Evolutionary conservation across 2,113 vertebrate species (phyloP), one percentile per base, ranked within the genome.

Genomic region (Dolichotis patagonum): DNA sequence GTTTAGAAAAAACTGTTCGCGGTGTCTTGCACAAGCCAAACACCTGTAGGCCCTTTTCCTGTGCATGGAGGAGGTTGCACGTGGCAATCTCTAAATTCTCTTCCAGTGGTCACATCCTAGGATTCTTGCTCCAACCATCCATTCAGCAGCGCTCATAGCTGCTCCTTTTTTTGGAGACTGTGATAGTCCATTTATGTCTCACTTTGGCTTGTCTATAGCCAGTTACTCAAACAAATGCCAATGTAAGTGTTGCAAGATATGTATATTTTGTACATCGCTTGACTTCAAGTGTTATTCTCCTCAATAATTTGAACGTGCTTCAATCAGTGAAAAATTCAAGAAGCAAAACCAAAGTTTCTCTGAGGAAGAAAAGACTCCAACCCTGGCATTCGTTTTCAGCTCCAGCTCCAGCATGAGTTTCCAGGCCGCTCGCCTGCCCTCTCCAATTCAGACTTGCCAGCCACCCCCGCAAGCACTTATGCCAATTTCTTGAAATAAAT

Each of bases 401-500:
- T 6, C 49, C 49, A 52, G 49, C 16, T 75, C 14, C 49, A 56
- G 56, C n/a, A 49, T 46, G 43, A 69, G 22, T 52, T 88, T 63
- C 16, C 28, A 58, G 43, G 12, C 65, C 69, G 49, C 60, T 62
- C 17, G 43, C 69, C 56, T 52, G n/a, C 62, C 24, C 20, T 56
- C 38, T 6, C n/a, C 35, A 71, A 77, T 38, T 82, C 86, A 85
- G 83, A 86, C 60, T 86, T 88, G n/a, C 35, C 60, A 85, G 67
- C 67, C 86, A n/a, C 58, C 65, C 52, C 75, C 46, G 17, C 38
- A 83, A 52, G 81, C 73, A 88, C 38, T 65, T 83, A 73, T 56
- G 49, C 56, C 85, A 94, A 10, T 62, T 97, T 73, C 84, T 78
- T 85, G 28, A 63, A 95, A 94, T 92, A 92, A 80, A 81, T 67